Evolutionary conservation across 2,113 vertebrate genomes (phyloP).

Genomic region (Drymodes brunneopygia): DNA sequence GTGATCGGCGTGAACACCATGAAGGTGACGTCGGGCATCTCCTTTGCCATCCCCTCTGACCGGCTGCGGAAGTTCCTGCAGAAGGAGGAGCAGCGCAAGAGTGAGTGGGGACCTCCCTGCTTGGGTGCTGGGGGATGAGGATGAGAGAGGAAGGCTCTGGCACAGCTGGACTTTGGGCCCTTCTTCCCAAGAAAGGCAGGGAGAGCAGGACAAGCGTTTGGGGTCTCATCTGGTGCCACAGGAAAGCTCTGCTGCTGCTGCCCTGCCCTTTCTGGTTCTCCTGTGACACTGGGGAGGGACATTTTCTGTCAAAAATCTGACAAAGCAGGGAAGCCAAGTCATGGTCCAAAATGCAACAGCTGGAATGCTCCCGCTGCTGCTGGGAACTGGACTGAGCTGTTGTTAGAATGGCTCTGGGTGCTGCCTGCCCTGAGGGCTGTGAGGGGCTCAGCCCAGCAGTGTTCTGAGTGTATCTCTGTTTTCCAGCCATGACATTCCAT

Average conservation of each 20-base stretch:
- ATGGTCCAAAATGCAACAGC: background rate
- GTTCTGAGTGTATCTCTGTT: background rate
- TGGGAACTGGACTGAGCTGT: background rate
- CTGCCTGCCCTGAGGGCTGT: background rate
- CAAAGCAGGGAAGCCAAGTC: background rate
- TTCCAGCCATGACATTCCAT: background rate
- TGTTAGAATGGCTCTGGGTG: accelerated
- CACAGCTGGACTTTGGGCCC: background rate
- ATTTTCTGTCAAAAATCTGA: background rate
- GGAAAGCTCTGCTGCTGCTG: background rate
- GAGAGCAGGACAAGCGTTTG: background rate
- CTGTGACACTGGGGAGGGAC: background rate
- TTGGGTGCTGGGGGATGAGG: accelerated
- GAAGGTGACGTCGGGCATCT: conserved; percentile 96
- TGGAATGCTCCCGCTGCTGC: background rate
- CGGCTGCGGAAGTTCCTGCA: conserved; percentile 81
- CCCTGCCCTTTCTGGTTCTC: background rate
- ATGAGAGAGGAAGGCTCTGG: background rate
- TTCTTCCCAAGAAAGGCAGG: background rate
- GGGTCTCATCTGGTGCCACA: background rate
- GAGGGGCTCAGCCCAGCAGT: background rate
- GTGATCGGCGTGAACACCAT: conserved; percentile 98
- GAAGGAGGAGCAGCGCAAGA: conserved; percentile 75
- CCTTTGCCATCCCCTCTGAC: conserved; percentile 95
- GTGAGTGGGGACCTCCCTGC: conserved; percentile 63